Evolutionary conservation across 1,140 invertebrate genomes (phyloP).

Genomic region (Theocolax elegans): DNA sequence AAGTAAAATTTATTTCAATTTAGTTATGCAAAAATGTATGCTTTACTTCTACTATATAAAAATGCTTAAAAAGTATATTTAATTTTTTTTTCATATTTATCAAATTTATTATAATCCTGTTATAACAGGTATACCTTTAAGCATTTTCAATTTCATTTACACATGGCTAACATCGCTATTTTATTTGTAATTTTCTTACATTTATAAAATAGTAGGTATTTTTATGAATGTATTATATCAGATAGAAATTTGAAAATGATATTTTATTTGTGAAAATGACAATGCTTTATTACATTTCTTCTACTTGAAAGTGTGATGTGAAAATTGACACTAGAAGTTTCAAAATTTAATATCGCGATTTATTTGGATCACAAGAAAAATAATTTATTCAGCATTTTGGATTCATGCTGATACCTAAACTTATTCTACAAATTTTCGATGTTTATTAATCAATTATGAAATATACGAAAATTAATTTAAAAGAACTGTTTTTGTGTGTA

Average conservation of each 20-base stretch:
- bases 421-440: background rate
- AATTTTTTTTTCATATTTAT: background rate
- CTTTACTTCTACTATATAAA: slow-evolving; percentile 1
- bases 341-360: slow-evolving; percentile 5
- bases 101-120: slow-evolving; percentile 10
- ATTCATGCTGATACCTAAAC: background rate
- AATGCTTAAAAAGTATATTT: slow-evolving; percentile 25
- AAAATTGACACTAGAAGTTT: slow-evolving; percentile 1
- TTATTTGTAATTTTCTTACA: background rate
- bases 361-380: background rate
- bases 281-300: slow-evolving; percentile 20
- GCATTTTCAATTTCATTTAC: background rate
- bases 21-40: background rate
- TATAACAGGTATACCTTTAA: background rate
- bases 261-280: slow-evolving; percentile 36
- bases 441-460: background rate
- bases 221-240: slow-evolving; percentile 6
- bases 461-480: too few relatives aligned
- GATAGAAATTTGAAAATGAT: slow-evolving; percentile 30
- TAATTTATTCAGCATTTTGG: slow-evolving; percentile 1
- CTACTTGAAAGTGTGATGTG: slow-evolving; percentile 11
- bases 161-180: too few relatives aligned
- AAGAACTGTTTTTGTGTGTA: too few relatives aligned
- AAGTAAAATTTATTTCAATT: background rate
- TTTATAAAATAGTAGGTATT: background rate